Conservation (phyloP, 2,888 invertebrate genomes). For the Glaucopsyche alexis region DNA sequence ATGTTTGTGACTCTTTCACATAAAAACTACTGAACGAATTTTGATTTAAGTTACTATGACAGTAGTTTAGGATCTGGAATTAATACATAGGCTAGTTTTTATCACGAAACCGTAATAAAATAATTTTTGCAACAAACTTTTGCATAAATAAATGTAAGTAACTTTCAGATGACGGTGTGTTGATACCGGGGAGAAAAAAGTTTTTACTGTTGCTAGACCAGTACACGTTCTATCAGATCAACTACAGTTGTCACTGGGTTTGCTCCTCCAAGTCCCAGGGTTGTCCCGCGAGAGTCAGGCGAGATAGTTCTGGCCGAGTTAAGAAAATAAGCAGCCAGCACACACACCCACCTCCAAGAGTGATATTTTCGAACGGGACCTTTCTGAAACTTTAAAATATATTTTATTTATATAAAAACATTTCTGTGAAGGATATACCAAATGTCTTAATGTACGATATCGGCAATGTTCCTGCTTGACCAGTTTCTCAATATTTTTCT, state of each 20-base stretch:
- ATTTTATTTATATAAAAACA: too few species aligned
- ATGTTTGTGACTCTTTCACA: too few species aligned
- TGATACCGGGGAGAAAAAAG: slow-evolving; percentile 50
- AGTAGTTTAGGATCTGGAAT: too few species aligned
- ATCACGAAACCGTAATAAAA: too few species aligned
- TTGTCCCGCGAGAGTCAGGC: slow-evolving; percentile 33
- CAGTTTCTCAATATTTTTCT: too few species aligned
- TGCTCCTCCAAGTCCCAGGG: slow-evolving; percentile 46
- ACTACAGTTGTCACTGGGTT: slow-evolving; percentile 47
- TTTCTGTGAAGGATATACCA: too few species aligned
- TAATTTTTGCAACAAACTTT: too few species aligned
- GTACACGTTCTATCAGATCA: slow-evolving; percentile 54
- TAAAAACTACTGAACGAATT: too few species aligned
- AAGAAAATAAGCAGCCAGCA: slow-evolving; percentile 39
- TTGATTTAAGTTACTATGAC: too few species aligned
- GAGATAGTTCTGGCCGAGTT: slow-evolving; percentile 35
- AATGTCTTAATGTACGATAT: too few species aligned
- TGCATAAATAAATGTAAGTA: neutral
- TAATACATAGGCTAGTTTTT: too few species aligned
- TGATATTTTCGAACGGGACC: slow-evolving; percentile 39
- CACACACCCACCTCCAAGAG: slow-evolving; percentile 44
- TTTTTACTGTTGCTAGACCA: slow-evolving; percentile 47
- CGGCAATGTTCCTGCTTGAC: too few species aligned
- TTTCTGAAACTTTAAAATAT: slow-evolving; percentile 40
- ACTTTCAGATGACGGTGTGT: slow-evolving; percentile 40